Base-by-base conservation (phyloP, 1,140 invertebrate species). In the Globodera ellingtonae region DNA sequence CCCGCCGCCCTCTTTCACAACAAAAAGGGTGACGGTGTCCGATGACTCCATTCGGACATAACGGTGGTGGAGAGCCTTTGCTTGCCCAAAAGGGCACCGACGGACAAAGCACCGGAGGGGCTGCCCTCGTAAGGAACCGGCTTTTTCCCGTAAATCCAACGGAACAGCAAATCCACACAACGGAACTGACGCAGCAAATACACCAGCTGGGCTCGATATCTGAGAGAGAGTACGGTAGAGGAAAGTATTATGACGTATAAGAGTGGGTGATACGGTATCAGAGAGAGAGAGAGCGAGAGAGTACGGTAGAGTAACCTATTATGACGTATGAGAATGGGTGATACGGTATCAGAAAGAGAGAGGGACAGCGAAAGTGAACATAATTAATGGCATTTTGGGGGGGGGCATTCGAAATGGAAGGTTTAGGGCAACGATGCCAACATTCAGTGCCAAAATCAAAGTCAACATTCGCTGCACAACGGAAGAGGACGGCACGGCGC, bases 151-250 rank as follows among this genome's bases (percentile, higher is more conserved):
- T 47, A 47, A 50, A 9, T 4, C 72, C 72, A 72, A 13, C 56
- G 56, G 56, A 62, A 62, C 56, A 62, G 56, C 24, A 72, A 21
- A 21, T 59, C 73, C 46, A 75, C 18, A 46, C 47, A 72, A 50
- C 52, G 47, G 52, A 18, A 72, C 47, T 24, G 47, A 8, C 71
- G 21, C 21, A 72, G 35, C 47, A 72, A 56, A 72, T 48, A 72
- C 18, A 75, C 6, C 15, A 82, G 50, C 48, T 82, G 81, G 59
- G 81, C 80, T 44, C 81, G 81, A 56, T 82, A 82, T 18, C 81
- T 82, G 66, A 44, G 47, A 74, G 71, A 73, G 70, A 21, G 46
- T 24, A 47, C 72, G 72, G 56, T 72, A 72, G 6, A 52, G 52
- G 0, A 35, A 35, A 0, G 35, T 35, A 35, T 35, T 35, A 35